phyloP scores from a whole-genome alignment of 2,888 invertebrate genomes.

The Drosophila maculinotata region DNA sequence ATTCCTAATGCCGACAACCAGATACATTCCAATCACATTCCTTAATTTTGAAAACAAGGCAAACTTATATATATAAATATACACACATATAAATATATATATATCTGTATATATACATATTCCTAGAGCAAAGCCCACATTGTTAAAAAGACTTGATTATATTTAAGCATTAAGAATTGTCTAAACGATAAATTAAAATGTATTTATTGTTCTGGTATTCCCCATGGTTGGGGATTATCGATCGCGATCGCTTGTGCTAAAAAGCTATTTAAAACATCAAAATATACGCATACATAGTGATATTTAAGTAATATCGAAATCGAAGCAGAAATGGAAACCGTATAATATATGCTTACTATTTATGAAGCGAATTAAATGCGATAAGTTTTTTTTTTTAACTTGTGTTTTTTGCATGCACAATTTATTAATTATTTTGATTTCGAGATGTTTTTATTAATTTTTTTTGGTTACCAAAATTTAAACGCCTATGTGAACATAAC shows the following conservation, averaged over 20 bases:
- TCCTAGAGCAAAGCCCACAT: conserved; percentile 73
- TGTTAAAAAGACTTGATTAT: conserved; percentile 82
- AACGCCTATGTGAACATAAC: no score
- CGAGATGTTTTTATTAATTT: no score
- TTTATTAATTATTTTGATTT: no score
- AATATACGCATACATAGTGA: conserved; percentile 40
- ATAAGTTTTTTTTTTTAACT: conserved; percentile 15
- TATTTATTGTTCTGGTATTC: conserved; percentile 62
- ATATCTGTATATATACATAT: conserved; percentile 43
- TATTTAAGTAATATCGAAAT: conserved; percentile 52
- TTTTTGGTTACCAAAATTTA: no score
- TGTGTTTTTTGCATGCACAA: not conserved
- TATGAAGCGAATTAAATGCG: not conserved
- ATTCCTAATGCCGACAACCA: conserved; percentile 16
- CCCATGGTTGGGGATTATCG: conserved; percentile 23
- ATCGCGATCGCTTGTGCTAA: conserved; percentile 46
- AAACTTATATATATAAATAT: conserved; percentile 13
- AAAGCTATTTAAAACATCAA: conserved; percentile 47
- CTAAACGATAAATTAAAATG: conserved; percentile 37
- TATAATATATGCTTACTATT: conserved; percentile 8
- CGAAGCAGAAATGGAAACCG: conserved; percentile 32
- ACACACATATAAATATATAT: conserved; percentile 24
- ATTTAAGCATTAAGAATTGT: conserved; percentile 66
- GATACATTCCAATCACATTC: conserved; percentile 71
- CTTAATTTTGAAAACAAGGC: conserved; percentile 55